These are phyloP conservation scores for Malacosoma neustria DNA, from an alignment of 2,888 invertebrate species.

Conservation along the genomic window DNA sequence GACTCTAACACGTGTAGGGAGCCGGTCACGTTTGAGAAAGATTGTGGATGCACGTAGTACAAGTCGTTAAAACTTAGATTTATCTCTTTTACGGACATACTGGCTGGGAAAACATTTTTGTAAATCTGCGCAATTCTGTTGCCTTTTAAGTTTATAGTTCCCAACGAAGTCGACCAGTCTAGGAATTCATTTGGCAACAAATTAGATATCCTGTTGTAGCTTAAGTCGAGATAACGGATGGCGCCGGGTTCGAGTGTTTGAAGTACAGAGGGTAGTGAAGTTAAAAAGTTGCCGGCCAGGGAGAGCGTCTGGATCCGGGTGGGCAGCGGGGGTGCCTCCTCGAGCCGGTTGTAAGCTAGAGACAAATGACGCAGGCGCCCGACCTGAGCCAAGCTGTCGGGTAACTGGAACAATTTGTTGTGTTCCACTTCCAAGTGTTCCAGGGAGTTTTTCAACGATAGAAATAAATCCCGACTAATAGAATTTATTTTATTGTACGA, in stretches of 20 bases:
- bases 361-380: slow-evolving; percentile 86
- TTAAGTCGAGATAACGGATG: slow-evolving; percentile 87
- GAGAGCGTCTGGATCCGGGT: slow-evolving; percentile 84
- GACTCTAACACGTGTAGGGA: slow-evolving; percentile 88
- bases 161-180: slow-evolving; percentile 85
- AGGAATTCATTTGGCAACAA: slow-evolving; percentile 84
- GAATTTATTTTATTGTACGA: slow-evolving; percentile 84
- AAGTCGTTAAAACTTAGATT: slow-evolving; percentile 94
- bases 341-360: slow-evolving; percentile 82
- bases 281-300: slow-evolving; percentile 86
- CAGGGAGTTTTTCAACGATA: slow-evolving; percentile 81
- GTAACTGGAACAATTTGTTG: slow-evolving; percentile 82
- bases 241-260: slow-evolving; percentile 83
- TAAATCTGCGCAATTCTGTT: slow-evolving; percentile 86
- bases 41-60: slow-evolving; percentile 85
- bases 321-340: slow-evolving; percentile 77
- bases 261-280: slow-evolving; percentile 81
- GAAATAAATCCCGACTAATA: slow-evolving; percentile 82
- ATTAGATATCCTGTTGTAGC: slow-evolving; percentile 89
- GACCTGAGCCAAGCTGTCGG: slow-evolving; percentile 80
- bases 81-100: slow-evolving; percentile 87
- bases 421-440: slow-evolving; percentile 90
- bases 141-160: slow-evolving; percentile 87
- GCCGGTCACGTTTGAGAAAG: slow-evolving; percentile 84
- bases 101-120: slow-evolving; percentile 81